These are phyloP conservation scores for Pseudopipra pipra DNA, from an alignment of 2,113 vertebrate genomes.

Conservation along the genomic window DNA sequence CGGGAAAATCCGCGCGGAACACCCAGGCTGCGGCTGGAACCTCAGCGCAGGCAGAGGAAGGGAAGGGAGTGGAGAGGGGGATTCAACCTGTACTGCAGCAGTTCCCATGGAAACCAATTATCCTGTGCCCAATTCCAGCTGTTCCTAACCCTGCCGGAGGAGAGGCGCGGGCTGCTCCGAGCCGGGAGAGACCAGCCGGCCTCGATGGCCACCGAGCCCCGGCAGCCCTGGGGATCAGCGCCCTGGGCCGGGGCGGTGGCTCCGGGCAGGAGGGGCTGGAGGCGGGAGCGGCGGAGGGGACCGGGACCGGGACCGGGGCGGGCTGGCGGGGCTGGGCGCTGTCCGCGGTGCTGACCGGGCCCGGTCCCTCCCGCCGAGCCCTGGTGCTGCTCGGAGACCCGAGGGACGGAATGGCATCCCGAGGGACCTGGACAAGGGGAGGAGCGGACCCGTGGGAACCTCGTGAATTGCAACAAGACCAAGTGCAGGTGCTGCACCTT, in stretches of 20 bases:
- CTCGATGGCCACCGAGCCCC: not conserved
- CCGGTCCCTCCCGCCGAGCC: not conserved
- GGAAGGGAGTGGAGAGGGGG: conserved; percentile 53
- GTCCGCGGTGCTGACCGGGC: not conserved
- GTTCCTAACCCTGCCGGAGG: conserved; percentile 62
- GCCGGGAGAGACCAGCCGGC: not conserved
- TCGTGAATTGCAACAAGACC: not conserved
- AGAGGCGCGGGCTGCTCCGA: conserved; percentile 35
- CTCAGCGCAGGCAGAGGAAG: conserved; percentile 65
- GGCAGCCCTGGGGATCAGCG: not conserved
- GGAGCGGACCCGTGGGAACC: not conserved
- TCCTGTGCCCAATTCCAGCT: conserved; percentile 77
- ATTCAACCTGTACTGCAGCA: conserved; percentile 74
- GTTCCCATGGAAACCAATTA: conserved; percentile 80
- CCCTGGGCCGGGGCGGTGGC: not conserved
- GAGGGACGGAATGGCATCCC: not conserved
- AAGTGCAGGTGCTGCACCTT: not conserved
- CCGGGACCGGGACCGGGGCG: not conserved
- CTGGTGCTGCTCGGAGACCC: not conserved
- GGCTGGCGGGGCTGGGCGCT: not conserved
- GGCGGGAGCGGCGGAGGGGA: not conserved
- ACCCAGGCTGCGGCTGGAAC: conserved; percentile 35
- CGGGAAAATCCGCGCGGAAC: not conserved
- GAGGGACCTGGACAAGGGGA: not conserved
- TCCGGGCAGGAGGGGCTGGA: not conserved